Conservation (phyloP, 2,888 invertebrate species). For the Dermolepida albohirtum region DNA sequence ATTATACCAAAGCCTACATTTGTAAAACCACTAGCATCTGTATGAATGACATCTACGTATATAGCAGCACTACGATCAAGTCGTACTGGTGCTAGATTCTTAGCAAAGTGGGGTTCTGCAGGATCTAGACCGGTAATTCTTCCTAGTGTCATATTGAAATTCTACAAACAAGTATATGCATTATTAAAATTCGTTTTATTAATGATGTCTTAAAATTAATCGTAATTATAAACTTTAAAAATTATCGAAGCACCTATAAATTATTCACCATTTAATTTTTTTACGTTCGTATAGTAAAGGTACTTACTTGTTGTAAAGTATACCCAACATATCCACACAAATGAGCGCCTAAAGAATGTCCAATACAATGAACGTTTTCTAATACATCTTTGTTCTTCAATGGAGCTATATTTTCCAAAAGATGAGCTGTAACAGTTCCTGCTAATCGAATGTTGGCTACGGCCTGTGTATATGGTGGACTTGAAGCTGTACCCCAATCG, state of each 20-base stretch:
- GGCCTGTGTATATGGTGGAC: constrained; percentile 91
- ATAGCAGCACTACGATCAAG: constrained; percentile 88
- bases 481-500: constrained; percentile 89
- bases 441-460: constrained; percentile 91
- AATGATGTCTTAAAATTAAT: too few species aligned
- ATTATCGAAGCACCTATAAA: neutral
- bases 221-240: constrained; percentile 1
- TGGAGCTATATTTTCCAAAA: constrained; percentile 67
- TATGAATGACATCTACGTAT: constrained; percentile 92
- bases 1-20: constrained; percentile 83
- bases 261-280: neutral
- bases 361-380: constrained; percentile 83
- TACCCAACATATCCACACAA: constrained; percentile 87
- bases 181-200: neutral
- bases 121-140: constrained; percentile 92
- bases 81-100: constrained; percentile 82
- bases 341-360: constrained; percentile 89
- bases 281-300: neutral
- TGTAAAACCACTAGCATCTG: constrained; percentile 84
- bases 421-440: constrained; percentile 84
- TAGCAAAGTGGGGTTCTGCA: constrained; percentile 90
- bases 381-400: constrained; percentile 65
- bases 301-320: constrained; percentile 72
- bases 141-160: constrained; percentile 77
- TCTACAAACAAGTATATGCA: constrained; percentile 61